A percentile compares a stretch with the other conserved stretches of the same genome.
Evolutionary conservation across 2,888 invertebrate species (phyloP).

Genomic region (Drosophila acutilabella): DNA sequence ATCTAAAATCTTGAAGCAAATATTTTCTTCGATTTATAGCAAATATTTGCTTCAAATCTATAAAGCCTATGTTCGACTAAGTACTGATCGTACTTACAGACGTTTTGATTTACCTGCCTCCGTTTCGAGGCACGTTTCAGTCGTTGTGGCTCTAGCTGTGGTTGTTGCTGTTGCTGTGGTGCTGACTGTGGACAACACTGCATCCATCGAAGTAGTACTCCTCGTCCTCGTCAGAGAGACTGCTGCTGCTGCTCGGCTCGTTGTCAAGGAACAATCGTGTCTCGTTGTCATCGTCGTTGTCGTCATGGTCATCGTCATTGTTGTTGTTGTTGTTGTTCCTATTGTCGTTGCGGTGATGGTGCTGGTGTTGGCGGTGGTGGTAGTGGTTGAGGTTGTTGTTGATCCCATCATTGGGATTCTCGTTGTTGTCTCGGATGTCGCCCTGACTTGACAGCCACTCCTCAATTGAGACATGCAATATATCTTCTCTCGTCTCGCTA

Average conservation of each 20-base stretch:
- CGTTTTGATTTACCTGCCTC: constrained; percentile 85
- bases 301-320: constrained; percentile 51
- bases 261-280: constrained; percentile 66
- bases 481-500: constrained; percentile 87
- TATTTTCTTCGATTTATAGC: too few species aligned
- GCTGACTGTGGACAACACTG: constrained; percentile 68
- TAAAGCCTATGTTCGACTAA: not conserved
- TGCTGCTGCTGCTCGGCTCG: constrained; percentile 66
- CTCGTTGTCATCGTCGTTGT: constrained; percentile 52
- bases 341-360: constrained; percentile 37
- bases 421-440: constrained; percentile 71
- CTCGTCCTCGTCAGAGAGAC: constrained; percentile 83
- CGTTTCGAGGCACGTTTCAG: constrained; percentile 64
- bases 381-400: constrained; percentile 48
- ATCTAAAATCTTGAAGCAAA: too few species aligned
- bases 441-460: constrained; percentile 85
- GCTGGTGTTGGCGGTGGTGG: constrained; percentile 47
- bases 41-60: too few species aligned
- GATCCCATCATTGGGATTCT: constrained; percentile 60
- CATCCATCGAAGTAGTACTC: constrained; percentile 85
- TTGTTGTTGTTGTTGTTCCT: constrained; percentile 53
- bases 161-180: constrained; percentile 40
- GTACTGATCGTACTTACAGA: constrained; percentile 81
- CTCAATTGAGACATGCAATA: constrained; percentile 86
- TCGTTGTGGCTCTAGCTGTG: constrained; percentile 56